These are phyloP conservation scores for Accipiter fasciatus DNA, from an alignment of 2,797 vertebrate genomes.

Conservation along the genomic window DNA sequence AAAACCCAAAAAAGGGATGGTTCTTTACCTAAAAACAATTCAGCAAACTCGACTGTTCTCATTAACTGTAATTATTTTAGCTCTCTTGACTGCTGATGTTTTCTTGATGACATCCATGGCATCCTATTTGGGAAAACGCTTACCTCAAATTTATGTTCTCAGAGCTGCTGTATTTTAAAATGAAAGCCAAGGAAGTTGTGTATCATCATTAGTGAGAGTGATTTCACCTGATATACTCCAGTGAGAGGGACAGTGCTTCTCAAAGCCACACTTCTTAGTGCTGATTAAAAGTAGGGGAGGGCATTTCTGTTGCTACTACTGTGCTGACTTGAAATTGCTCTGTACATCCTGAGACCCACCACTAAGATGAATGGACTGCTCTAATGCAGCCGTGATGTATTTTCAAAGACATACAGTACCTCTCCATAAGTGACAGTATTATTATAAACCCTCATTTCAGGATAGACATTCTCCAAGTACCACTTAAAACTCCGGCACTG, in stretches of 20 bases:
- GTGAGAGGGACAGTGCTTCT: background rate
- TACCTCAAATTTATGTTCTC: background rate
- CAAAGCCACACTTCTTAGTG: background rate
- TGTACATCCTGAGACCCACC: background rate
- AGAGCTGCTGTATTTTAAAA: background rate
- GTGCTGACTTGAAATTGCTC: background rate
- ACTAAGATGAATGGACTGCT: background rate
- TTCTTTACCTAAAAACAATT: background rate
- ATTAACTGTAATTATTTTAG: background rate
- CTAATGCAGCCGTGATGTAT: background rate
- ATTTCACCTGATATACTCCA: background rate
- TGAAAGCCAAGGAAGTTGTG: background rate
- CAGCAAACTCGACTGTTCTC: background rate
- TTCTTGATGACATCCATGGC: background rate
- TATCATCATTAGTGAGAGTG: background rate
- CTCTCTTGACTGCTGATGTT: background rate
- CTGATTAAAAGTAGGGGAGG: background rate
- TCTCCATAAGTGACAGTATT: conserved; percentile 98
- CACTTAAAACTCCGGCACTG: conserved; percentile 95
- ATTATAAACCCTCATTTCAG: conserved; percentile 97
- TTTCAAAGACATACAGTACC: conserved; percentile 74
- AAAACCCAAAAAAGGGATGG: background rate
- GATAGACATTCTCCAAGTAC: conserved; percentile 98
- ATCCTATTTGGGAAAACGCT: background rate
- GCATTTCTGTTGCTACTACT: background rate